Evolutionary conservation across 2,888 invertebrate species (phyloP), one percentile per base, ranked within the genome.

Genomic region (Ptycholaimellus sp.): DNA sequence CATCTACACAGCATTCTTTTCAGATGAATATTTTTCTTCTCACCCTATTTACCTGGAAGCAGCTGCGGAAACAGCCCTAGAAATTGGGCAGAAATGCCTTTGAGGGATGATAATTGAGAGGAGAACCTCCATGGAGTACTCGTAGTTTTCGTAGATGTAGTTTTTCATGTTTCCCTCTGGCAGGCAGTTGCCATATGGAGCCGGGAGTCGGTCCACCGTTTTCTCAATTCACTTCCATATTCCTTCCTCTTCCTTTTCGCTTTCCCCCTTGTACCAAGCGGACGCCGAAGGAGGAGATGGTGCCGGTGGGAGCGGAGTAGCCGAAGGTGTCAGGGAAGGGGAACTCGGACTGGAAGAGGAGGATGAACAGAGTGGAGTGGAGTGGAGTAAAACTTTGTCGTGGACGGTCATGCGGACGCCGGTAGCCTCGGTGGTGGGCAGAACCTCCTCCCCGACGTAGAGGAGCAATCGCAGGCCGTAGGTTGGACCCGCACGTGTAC

Each of bases 401-500:
- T 52, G 52, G 34, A 52, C 50, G 3, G 52, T 53, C 34, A 52
- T 30, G 13, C 50, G 42, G 21, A 52, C 49, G n/a, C 52, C 52
- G 2, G 50, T 48, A 2, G 52, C 52, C 42, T 52, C 52, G 1
- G 52, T 53, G 1, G 52, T 52, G 3, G 52, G 52, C 50, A 52
- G 48, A 35, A 53, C 52, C 23, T 52, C 52, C 13, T 47, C 46
- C 31, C 51, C 51, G 6, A 52, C 50, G 36, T 51, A 52, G 5
- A 52, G 49, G 7, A 52, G 31, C 47, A 52, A 49, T 35, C 52
- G 45, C 7, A 52, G 42, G 16, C 52, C 54, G 37, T 54, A 54
- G 50, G 53, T 49, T 3, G 54, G 54, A 19, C 54, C 53, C 45
- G 31, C n/a, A n/a, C n/a, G n/a, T n/a, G n/a, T n/a, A n/a, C n/a